Conservation (phyloP, 2,888 invertebrate species). For the Arge pagana region DNA sequence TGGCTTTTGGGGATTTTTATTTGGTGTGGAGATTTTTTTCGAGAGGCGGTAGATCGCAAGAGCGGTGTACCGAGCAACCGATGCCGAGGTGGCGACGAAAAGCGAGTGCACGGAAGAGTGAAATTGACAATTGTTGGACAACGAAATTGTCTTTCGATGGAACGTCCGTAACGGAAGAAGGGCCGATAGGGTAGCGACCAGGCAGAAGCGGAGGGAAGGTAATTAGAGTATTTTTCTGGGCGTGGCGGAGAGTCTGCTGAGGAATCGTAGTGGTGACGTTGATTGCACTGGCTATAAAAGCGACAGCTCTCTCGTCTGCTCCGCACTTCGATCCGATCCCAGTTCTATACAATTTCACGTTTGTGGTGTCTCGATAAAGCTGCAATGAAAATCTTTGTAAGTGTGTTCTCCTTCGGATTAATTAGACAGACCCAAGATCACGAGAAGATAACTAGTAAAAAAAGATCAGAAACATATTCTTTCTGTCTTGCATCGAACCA, state of each 20-base stretch:
- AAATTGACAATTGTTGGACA: neutral
- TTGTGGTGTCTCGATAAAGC: constrained; percentile 29
- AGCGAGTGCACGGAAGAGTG: neutral
- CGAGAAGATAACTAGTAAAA: no score
- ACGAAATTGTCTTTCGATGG: constrained; percentile 26
- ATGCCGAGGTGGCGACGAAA: neutral
- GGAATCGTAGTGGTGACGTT: constrained; percentile 18
- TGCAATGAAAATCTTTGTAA: constrained; percentile 39
- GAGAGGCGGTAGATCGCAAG: neutral
- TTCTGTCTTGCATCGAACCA: no score
- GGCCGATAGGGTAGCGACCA: constrained; percentile 24
- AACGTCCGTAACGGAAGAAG: no score
- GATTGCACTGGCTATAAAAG: constrained; percentile 40
- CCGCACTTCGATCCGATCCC: constrained; percentile 36
- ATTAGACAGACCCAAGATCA: no score
- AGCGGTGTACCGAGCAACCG: neutral
- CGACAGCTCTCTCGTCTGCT: constrained; percentile 30
- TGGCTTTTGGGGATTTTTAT: no score
- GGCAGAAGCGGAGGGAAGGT: constrained; percentile 30
- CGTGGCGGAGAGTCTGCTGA: constrained; percentile 28
- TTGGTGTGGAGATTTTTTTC: neutral
- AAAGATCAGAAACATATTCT: no score
- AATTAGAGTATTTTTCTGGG: constrained; percentile 37
- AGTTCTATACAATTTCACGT: constrained; percentile 30
- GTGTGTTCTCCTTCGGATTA: no score